Base-by-base conservation (phyloP, 2,888 invertebrate species). In the Charanyca ferruginea region DNA sequence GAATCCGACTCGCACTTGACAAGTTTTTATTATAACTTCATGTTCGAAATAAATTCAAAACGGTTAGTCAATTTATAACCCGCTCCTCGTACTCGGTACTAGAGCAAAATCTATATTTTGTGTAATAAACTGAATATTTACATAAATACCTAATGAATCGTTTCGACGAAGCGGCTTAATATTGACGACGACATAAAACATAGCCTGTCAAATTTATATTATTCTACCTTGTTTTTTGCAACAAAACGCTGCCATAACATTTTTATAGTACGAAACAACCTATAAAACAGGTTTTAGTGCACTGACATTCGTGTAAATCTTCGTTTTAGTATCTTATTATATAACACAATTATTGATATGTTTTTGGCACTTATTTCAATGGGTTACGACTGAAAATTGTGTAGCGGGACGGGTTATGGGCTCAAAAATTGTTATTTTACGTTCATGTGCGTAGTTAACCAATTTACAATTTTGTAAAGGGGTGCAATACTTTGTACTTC, bases 251-350 rank as follows among this genome's bases (percentile, higher is more conserved):
- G 88, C 86, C 89, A 90, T 94, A 93, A 93, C 90, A 86, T 91
- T 93, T 93, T 93, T 94, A 94, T 91, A 86, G 91, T 87, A 85
- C 76, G 84, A 88, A 89, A 90, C 89, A 88, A 86, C 84, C 85
- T 82, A 88, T 93, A 93, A 93, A 92, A 84, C 74, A 69, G 82
- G 85, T 89, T 81, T 91, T 89, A 92, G 86, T 85, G 82, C 79
- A 80, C 75, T 76, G 85, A 85, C 86, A 87, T 86, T 86, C 84
- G 84, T 83, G 85, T 85, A 86, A 87, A 88, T 85, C 85, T 85
- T 83, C 78, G 55, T 65, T 85, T 86, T 84, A 85, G 66, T 85
- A 76, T 79, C 80, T 75, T 81, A 79, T 83, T 80, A 75, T 68
- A 68, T 76, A 72, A 74, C 68, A 71, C 44, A 75, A 71, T 75